phyloP scores from a whole-genome alignment of 2,113 vertebrate species.

The Struthidea cinerea region DNA sequence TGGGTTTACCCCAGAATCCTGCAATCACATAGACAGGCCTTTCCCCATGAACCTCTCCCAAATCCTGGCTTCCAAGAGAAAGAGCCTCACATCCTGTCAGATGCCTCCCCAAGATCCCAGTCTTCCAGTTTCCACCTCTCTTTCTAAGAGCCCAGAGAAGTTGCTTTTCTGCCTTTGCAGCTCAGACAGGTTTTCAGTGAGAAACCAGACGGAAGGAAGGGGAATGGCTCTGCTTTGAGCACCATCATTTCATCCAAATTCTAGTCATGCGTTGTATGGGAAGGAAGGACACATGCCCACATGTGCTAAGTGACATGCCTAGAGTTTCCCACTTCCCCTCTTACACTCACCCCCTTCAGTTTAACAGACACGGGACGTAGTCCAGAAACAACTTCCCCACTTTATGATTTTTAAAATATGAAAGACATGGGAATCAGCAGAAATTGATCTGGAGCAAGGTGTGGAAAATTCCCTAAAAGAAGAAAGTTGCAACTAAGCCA shows the following conservation, averaged over 20 bases:
- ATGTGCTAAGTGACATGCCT: neutral
- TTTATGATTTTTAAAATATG: neutral
- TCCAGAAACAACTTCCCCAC: neutral
- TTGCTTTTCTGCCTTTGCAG: neutral
- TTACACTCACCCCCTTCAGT: neutral
- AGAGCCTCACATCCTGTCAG: neutral
- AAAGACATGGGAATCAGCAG: neutral
- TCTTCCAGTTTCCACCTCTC: neutral
- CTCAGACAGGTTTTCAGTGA: neutral
- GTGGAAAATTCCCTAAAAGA: neutral
- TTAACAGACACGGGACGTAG: neutral
- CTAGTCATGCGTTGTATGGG: neutral
- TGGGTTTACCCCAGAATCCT: neutral
- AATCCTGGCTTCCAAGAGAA: neutral
- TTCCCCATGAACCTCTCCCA: neutral
- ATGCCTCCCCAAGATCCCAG: neutral
- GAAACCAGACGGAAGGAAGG: neutral
- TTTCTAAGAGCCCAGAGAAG: neutral
- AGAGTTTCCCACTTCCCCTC: neutral
- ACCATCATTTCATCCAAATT: neutral
- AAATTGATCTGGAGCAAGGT: neutral
- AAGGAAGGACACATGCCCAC: neutral
- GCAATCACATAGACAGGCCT: rapidly evolving
- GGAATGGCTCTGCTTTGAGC: neutral
- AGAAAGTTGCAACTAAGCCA: neutral